Evolutionary conservation across 2,113 vertebrate genomes (phyloP).

Genomic region (Speoplatyrhinus poulsoni): DNA sequence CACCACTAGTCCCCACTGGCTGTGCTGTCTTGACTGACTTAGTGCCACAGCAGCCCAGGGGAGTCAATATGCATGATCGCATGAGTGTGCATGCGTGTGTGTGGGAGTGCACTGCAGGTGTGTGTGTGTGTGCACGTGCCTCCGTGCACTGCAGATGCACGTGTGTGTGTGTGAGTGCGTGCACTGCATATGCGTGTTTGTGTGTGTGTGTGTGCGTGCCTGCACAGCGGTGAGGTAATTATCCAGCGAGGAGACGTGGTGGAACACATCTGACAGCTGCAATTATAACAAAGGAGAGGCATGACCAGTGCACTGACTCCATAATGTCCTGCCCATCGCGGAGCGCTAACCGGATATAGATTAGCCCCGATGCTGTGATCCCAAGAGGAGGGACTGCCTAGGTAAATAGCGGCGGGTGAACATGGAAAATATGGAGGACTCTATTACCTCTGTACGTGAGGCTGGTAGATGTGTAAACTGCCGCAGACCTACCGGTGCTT

Average conservation of each 20-base stretch:
- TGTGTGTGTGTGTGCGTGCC: neutral
- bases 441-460: too few species aligned
- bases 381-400: too few species aligned
- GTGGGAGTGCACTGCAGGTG: too few species aligned
- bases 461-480: too few species aligned
- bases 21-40: conserved; percentile 20
- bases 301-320: conserved; percentile 16
- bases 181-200: too few species aligned
- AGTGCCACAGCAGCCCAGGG: conserved; percentile 13
- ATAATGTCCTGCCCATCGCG: conserved; percentile 37
- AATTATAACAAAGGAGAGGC: conserved; percentile 45
- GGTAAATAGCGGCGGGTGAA: too few species aligned
- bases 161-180: neutral
- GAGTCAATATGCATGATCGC: too few species aligned
- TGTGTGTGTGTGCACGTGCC: neutral
- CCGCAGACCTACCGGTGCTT: too few species aligned
- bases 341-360: conserved; percentile 12
- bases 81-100: neutral
- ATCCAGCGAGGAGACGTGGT: conserved; percentile 33
- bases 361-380: neutral
- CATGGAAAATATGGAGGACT: too few species aligned
- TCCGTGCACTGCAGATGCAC: conserved; percentile 11
- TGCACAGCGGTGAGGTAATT: conserved; percentile 43
- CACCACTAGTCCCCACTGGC: conserved; percentile 21
- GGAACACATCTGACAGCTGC: conserved; percentile 51